Base-by-base conservation (phyloP, 2,888 invertebrate genomes). In the Athalia rosae region DNA sequence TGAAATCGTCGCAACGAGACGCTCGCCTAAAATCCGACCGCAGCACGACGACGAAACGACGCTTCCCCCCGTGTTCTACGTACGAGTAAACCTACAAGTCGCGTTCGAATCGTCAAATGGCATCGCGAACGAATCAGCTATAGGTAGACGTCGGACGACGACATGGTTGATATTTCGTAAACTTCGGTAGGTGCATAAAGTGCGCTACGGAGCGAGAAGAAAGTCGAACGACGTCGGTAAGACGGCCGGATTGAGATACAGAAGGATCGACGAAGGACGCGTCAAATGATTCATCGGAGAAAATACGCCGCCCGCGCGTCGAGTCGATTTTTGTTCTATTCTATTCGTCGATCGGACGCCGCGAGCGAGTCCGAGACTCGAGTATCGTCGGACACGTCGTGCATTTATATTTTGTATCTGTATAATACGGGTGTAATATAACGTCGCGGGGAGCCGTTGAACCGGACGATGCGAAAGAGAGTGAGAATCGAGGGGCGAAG, bases 161-260 rank as follows among this genome's bases (percentile, higher is more conserved):
- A n/a, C n/a, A 64, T 76, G 64, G 62, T 15, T 67, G 63, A 71
- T 71, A 79, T 78, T 79, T 77, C 69, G 64, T 77, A 77, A 77
- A 77, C 63, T 28, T 28, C 28, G 28, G 28, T 28, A n/a, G n/a
- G n/a, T n/a, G 28, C 28, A 2, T 28, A 2, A 28, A 28, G 28
- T 28, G 28, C n/a, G n/a, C n/a, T n/a, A 28, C 28, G 28, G 28
- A 28, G 28, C 28, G 28, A 28, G 28, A 28, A 28, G 28, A 15
- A 8, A 7, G n/a, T 43, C 41, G 47, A n/a, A 48, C 58, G 71
- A 66, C 45, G n/a, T n/a, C n/a, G 77, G 50, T 61, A 9, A 9
- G n/a, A n/a, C 61, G n/a, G n/a, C n/a, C n/a, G 9, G n/a, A 53
- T 9, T 9, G 9, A n/a, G 11, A 53, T 9, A 9, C n/a, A 53